Evolutionary conservation across 2,888 invertebrate species (phyloP), one percentile per base, ranked within the genome.

Genomic region (Eristalis intricaria): DNA sequence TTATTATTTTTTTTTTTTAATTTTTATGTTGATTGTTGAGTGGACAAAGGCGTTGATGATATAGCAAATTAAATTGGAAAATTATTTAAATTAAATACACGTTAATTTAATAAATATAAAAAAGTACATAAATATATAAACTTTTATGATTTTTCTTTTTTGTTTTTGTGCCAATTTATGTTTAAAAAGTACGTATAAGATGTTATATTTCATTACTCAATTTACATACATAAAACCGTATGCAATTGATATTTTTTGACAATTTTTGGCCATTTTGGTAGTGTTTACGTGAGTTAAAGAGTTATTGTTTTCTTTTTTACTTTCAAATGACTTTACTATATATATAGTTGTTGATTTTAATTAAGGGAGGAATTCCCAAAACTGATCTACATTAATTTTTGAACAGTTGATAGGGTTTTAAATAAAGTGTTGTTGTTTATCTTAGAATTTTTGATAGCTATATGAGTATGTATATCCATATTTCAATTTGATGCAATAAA

Each of bases 301-400:
- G 50, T 40, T 26, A 15, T 66, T 68, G n/a, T 84, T 75, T 65
- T n/a, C 22, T 7, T 74, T 13, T 10, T 74, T 68, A 0, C 22
- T 60, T 60, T 1, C 11, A 26, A 60, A n/a, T 4, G 11, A 66
- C 64, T 63, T 70, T 75, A 13, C 61, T 35, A 22, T 58, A 69
- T 69, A 69, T 69, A 38, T 65, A 29, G 68, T 29, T 35, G 23
- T 43, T 64, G 50, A 2, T 77, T 73, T 65, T 56, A 74, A 60
- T 43, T 75, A 79, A 84, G 89, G 89, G 88, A 90, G 89, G 88
- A 89, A 89, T 89, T 87, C 89, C 88, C 88, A 89, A 89, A 82
- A 88, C 85, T 88, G 83, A 89, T 73, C 71, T 89, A 71, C 74
- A 71, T 70, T 38, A 1, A 26, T 26, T 10, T 43, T 50, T 43